Conservation (phyloP, 2,113 vertebrate genomes). For the Pterocles orientalis region DNA sequence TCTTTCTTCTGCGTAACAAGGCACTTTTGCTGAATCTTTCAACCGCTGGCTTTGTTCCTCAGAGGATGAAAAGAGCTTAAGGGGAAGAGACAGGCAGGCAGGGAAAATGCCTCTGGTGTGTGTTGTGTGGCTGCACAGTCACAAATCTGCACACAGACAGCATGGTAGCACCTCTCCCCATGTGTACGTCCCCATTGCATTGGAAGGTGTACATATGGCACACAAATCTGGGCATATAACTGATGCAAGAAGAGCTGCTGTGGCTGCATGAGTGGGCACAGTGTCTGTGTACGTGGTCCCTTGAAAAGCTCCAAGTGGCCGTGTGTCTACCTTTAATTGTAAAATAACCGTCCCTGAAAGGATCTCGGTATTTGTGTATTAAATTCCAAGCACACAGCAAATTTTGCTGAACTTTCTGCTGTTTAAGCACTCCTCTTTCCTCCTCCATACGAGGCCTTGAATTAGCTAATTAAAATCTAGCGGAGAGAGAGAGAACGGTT, state of each 20-base stretch:
- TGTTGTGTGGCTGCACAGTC: neutral
- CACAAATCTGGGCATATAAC: neutral
- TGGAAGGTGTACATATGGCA: fast-evolving
- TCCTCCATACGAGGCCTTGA: constrained; percentile 44
- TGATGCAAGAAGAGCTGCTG: neutral
- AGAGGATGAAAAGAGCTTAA: neutral
- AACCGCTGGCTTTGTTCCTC: constrained; percentile 41
- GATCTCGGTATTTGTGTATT: neutral
- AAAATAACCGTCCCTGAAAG: neutral
- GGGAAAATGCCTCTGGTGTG: neutral
- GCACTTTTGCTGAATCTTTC: constrained; percentile 40
- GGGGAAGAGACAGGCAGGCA: neutral
- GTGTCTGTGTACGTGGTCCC: neutral
- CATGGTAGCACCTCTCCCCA: neutral
- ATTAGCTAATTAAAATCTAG: constrained; percentile 60
- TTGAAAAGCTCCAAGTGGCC: neutral
- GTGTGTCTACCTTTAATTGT: neutral
- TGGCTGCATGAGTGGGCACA: fast-evolving
- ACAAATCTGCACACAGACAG: neutral
- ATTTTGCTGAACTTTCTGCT: constrained; percentile 51
- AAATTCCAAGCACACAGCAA: constrained; percentile 33
- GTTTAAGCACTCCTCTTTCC: constrained; percentile 38
- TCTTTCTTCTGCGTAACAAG: constrained; percentile 51
- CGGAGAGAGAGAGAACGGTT: neutral
- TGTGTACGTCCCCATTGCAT: fast-evolving